Base-by-base conservation (phyloP, 2,888 invertebrate species). In the Hypolimnas misippus region DNA sequence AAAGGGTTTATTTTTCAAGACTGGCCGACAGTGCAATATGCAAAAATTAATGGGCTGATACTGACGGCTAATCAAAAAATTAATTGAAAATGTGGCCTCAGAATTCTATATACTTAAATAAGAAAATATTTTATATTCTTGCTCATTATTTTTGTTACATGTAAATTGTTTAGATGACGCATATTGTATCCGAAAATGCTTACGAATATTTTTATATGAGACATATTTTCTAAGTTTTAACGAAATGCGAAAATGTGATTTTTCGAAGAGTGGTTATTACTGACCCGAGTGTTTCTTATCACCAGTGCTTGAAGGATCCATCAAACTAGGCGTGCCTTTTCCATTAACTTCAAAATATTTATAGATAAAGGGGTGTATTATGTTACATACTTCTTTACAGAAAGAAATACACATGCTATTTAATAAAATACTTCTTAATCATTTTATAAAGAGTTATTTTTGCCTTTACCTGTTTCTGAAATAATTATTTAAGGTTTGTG, bases 141-240 rank as follows among this genome's bases (percentile, higher is more conserved):
- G 33, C 8, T 35, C n/a, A n/a, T n/a, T n/a, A n/a, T 25, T 2
- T 25, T 25, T 25, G 25, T 25, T 2, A 25, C 25, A 25, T 25
- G 25, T 25, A 25, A 25, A 25, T 25, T 25, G 25, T 25, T 25
- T 25, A 25, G 25, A 5, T 5, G 25, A 25, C 25, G 25, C 25
- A 3, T 5, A 3, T 25, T 25, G 17, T 3, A 19, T 10, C 10
- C 19, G n/a, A 50, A 51, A 14, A 19, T 5, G 51, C 31, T 59
- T 42, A 51, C 25, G 40, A 40, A 51, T 63, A 29, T 54, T 59
- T 59, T 56, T 63, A 55, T 35, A 52, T 53, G 57, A 52, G 19
- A 66, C 33, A 58, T 61, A 62, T 64, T 55, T 68, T 64, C 46
- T 53, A 62, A 60, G 62, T 68, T 61, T 62, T 56, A 62, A 62